phyloP scores from a whole-genome alignment of 2,888 invertebrate genomes.

The Choreutis nemorana region DNA sequence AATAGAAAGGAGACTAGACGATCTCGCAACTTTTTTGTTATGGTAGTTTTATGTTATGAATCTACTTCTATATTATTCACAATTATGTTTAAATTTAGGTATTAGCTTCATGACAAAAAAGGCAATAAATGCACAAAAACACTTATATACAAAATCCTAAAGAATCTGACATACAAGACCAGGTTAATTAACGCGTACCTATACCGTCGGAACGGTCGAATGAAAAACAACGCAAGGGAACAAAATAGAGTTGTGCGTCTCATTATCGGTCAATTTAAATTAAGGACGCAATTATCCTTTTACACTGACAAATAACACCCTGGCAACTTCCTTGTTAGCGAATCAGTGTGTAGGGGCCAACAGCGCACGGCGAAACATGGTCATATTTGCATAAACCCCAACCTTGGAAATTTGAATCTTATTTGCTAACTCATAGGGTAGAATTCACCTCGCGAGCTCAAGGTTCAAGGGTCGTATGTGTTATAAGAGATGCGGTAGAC shows the following conservation, averaged over 20 bases:
- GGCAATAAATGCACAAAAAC: no score
- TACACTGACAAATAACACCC: slow-evolving; percentile 55
- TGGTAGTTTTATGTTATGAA: no score
- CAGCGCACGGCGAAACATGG: slow-evolving; percentile 20
- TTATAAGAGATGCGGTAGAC: slow-evolving; percentile 43
- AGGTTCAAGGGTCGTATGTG: slow-evolving; percentile 17
- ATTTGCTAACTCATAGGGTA: slow-evolving; percentile 11
- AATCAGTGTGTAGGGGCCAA: slow-evolving; percentile 37
- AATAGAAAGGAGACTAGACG: no score
- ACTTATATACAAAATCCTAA: no score
- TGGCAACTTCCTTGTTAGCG: slow-evolving; percentile 51
- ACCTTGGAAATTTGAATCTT: slow-evolving; percentile 12
- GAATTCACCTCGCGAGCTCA: slow-evolving; percentile 10
- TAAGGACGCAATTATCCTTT: slow-evolving; percentile 54
- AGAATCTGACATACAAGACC: no score
- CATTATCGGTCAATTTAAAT: slow-evolving; percentile 55
- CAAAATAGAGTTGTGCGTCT: slow-evolving; percentile 55
- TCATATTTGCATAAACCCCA: slow-evolving; percentile 16
- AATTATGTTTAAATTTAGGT: no score
- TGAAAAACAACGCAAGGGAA: no score
- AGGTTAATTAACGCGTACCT: no score
- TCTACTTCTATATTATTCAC: no score
- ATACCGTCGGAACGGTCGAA: no score
- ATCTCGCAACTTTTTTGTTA: no score
- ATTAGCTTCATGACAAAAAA: no score